These are phyloP conservation scores for Coleophora flavipennella DNA, from an alignment of 2,888 invertebrate species.

Conservation along the genomic window DNA sequence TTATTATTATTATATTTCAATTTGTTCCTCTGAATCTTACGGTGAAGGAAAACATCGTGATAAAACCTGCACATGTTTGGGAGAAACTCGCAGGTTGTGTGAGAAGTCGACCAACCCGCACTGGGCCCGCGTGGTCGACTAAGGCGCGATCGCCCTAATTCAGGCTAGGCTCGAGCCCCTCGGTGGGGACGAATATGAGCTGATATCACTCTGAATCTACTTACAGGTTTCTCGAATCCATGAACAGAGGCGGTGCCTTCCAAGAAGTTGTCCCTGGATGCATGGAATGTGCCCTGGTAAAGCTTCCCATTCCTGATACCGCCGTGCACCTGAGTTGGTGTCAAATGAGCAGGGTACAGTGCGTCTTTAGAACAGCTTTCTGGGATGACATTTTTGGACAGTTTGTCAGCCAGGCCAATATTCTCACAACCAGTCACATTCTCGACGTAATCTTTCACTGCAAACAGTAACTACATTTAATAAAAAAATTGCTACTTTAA, in stretches of 20 bases:
- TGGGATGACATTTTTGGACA: constrained; percentile 78
- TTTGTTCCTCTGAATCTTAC: too few species aligned
- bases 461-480: constrained; percentile 19
- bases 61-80: too few species aligned
- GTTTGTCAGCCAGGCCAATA: constrained; percentile 85
- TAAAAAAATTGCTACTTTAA: too few species aligned
- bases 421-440: constrained; percentile 77
- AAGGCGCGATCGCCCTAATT: too few species aligned
- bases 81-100: too few species aligned
- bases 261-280: constrained; percentile 93
- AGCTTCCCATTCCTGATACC: constrained; percentile 85
- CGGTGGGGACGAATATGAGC: too few species aligned
- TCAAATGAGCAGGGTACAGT: constrained; percentile 88
- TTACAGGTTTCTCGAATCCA: constrained; percentile 84
- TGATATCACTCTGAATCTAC: too few species aligned
- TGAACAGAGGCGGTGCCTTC: constrained; percentile 91
- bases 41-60: too few species aligned
- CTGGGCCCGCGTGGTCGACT: too few species aligned
- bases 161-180: too few species aligned
- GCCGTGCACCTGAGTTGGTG: constrained; percentile 81
- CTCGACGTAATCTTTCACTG: constrained; percentile 84
- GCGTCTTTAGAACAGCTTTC: constrained; percentile 75
- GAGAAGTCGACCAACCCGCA: too few species aligned
- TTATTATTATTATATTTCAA: too few species aligned
- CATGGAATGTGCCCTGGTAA: constrained; percentile 85